These are phyloP conservation scores for Oplegnathus fasciatus DNA, from an alignment of 2,113 vertebrate genomes.

Conservation along the genomic window DNA sequence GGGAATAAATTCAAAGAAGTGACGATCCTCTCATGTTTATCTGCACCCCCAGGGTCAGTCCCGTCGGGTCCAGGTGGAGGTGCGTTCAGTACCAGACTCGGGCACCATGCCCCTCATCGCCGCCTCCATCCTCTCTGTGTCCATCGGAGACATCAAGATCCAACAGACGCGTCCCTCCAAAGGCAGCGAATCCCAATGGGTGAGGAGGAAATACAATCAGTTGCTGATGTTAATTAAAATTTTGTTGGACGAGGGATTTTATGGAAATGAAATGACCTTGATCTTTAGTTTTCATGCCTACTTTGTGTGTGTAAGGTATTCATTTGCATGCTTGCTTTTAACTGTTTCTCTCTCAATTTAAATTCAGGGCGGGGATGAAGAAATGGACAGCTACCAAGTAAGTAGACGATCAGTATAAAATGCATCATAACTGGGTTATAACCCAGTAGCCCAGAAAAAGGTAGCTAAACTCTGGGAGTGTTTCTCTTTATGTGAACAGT, in stretches of 20 bases:
- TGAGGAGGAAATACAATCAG: conserved; percentile 18
- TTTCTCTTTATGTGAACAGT: not conserved
- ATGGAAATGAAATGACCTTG: not conserved
- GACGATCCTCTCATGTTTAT: not conserved
- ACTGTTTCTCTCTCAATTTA: not conserved
- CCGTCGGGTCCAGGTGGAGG: conserved; percentile 90
- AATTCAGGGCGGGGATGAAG: conserved; percentile 64
- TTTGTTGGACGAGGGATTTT: not conserved
- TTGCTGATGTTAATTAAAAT: too few species aligned
- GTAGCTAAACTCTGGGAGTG: not conserved
- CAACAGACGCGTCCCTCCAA: conserved; percentile 77
- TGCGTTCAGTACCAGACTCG: conserved; percentile 92
- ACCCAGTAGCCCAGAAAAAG: not conserved
- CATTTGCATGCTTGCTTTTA: not conserved
- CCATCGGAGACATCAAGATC: conserved; percentile 91
- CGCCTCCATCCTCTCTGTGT: conserved; percentile 90
- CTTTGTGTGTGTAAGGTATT: not conserved
- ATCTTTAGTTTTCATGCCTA: not conserved
- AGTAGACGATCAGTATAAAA: conserved; percentile 1
- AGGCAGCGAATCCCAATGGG: conserved; percentile 73
- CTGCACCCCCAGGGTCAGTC: conserved; percentile 90
- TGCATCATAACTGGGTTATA: not conserved
- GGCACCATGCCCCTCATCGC: conserved; percentile 94
- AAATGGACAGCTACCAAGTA: conserved; percentile 98
- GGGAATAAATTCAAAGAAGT: not conserved